A percentile compares a stretch with the other conserved stretches of the same genome.
Conservation (phyloP, 2,797 vertebrate genomes). For the Pogonophryne albipinna region DNA sequence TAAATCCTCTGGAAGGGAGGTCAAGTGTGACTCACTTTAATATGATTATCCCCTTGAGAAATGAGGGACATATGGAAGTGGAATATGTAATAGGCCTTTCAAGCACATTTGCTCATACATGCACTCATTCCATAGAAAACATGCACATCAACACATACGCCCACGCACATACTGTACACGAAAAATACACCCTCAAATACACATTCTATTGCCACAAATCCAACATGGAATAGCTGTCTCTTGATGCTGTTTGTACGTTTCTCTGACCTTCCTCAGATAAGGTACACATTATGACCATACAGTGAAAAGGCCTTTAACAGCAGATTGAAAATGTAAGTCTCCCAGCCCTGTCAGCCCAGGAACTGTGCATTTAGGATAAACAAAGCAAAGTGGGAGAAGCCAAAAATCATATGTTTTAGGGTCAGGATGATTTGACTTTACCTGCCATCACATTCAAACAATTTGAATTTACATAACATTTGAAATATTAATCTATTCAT, state of each 20-base stretch:
- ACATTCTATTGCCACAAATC: constrained; percentile 26
- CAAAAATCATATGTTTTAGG: constrained; percentile 10
- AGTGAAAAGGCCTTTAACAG: constrained; percentile 25
- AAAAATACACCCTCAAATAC: constrained; percentile 23
- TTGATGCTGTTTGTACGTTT: constrained; percentile 20
- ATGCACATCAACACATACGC: constrained; percentile 43
- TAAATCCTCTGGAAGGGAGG: constrained; percentile 61
- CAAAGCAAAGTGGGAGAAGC: constrained; percentile 2
- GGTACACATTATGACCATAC: constrained; percentile 15
- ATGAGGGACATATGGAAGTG: constrained; percentile 65
- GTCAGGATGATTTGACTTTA: constrained; percentile 17
- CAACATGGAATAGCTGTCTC: constrained; percentile 15
- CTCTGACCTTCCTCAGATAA: constrained; percentile 33
- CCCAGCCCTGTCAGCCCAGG: constrained; percentile 13
- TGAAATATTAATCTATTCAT: background rate
- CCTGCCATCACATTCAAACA: constrained; percentile 11
- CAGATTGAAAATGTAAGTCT: constrained; percentile 32
- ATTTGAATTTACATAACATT: no score
- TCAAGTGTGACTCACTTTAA: constrained; percentile 76
- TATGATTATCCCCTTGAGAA: constrained; percentile 67
- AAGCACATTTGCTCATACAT: constrained; percentile 59
- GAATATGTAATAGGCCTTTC: constrained; percentile 57
- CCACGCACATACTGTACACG: constrained; percentile 37
- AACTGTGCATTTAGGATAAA: constrained; percentile 39
- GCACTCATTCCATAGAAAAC: constrained; percentile 44